Conservation (phyloP, 2,888 invertebrate species). For the Drosophila villosipedis region DNA sequence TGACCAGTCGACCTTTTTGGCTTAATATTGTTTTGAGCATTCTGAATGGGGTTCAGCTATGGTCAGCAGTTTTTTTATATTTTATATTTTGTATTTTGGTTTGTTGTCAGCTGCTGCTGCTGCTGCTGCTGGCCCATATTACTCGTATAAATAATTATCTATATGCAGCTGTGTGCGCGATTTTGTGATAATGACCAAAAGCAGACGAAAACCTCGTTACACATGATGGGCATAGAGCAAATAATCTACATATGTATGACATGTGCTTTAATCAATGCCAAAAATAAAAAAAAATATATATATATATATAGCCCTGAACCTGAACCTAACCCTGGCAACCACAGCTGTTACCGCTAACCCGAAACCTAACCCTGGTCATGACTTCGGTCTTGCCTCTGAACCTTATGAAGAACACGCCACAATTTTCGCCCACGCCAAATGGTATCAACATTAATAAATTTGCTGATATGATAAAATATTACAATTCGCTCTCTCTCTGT, state of each 20-base stretch:
- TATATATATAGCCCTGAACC: background rate
- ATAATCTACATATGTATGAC: background rate
- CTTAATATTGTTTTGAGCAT: constrained; percentile 11
- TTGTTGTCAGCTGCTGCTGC: background rate
- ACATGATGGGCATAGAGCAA: background rate
- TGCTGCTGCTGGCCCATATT: constrained; percentile 6
- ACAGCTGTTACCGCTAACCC: background rate
- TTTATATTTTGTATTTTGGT: background rate
- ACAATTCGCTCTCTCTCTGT: background rate
- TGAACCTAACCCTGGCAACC: background rate
- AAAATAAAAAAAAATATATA: background rate
- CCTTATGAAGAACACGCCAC: constrained; percentile 3
- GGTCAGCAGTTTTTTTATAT: constrained; percentile 17
- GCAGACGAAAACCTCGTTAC: background rate
- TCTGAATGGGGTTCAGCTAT: constrained; percentile 11
- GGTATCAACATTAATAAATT: background rate
- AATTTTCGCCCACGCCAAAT: background rate
- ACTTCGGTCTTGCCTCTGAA: background rate
- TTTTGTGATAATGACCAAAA: constrained; percentile 15
- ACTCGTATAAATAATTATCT: background rate
- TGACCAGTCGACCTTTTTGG: constrained; percentile 27
- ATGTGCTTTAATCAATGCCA: background rate
- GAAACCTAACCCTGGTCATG: background rate
- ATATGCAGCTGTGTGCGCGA: constrained; percentile 10
- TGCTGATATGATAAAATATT: background rate